These are phyloP conservation scores for Lutjanus campechanus DNA, from an alignment of 2,797 vertebrate genomes.

Conservation along the genomic window DNA sequence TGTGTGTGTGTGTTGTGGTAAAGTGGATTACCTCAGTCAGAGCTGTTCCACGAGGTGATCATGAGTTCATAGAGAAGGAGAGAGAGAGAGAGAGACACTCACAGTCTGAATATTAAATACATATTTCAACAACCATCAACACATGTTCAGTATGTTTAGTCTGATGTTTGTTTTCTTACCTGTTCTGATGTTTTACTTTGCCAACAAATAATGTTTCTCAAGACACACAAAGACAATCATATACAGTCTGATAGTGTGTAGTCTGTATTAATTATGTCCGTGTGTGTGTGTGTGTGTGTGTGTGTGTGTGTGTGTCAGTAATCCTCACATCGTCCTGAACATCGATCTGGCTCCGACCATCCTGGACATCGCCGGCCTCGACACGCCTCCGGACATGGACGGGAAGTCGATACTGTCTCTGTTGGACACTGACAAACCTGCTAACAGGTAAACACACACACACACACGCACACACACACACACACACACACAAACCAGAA, in stretches of 20 bases:
- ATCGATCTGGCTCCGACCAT: conserved; percentile 97
- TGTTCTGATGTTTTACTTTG: background rate
- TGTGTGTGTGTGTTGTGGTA: conserved; percentile 22
- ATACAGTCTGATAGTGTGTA: background rate
- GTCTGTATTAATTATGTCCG: background rate
- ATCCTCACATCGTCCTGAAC: conserved; percentile 96
- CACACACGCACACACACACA: conserved; percentile 17
- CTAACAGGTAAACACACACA: conserved; percentile 87
- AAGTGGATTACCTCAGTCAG: conserved; percentile 58
- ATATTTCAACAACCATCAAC: background rate
- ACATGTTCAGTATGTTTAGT: background rate
- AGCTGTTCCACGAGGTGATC: conserved; percentile 56
- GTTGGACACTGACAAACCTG: conserved; percentile 90
- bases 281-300: conserved; percentile 37
- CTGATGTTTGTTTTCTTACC: background rate
- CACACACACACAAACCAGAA: background rate
- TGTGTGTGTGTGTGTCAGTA: conserved; percentile 81
- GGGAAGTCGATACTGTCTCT: conserved; percentile 94
- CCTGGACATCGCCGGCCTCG: conserved; percentile 95
- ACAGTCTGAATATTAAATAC: no score
- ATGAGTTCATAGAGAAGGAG: conserved; percentile 38
- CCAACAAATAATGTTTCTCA: background rate
- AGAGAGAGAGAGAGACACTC: no score
- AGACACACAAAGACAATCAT: background rate
- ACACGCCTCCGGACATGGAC: conserved; percentile 95